Percentiles rank a stretch among this genome's conserved stretches.
These are phyloP conservation scores for Denticeps clupeoides DNA, from an alignment of 2,797 vertebrate species.

Conservation along the genomic window DNA sequence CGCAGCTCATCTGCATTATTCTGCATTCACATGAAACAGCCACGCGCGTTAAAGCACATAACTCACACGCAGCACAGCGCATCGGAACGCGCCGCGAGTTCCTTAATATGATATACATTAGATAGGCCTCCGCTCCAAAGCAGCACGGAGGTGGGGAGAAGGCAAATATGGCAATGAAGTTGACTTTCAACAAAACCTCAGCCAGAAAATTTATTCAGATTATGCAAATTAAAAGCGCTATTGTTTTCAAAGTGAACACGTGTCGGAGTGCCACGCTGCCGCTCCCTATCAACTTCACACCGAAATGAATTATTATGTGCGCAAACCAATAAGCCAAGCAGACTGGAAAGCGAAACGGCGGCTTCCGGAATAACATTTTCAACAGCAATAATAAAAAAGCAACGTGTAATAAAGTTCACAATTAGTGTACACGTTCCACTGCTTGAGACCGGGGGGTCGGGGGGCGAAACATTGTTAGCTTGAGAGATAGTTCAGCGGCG, in stretches of 20 bases:
- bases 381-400: slow-evolving; percentile 55
- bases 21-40: slow-evolving; percentile 43
- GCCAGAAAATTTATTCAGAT: slow-evolving; percentile 75
- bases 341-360: slow-evolving; percentile 59
- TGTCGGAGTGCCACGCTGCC: slow-evolving; percentile 57
- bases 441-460: slow-evolving; percentile 46
- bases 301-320: slow-evolving; percentile 56
- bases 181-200: slow-evolving; percentile 67
- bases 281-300: slow-evolving; percentile 45
- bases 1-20: slow-evolving; percentile 78
- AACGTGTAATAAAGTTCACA: slow-evolving; percentile 70
- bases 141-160: slow-evolving; percentile 24
- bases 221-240: slow-evolving; percentile 66
- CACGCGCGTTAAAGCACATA: slow-evolving; percentile 23
- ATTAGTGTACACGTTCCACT: slow-evolving; percentile 66
- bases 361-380: slow-evolving; percentile 39
- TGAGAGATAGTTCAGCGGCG: slow-evolving; percentile 40
- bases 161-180: slow-evolving; percentile 67
- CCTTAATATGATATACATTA: slow-evolving; percentile 11
- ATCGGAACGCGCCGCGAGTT: too few relatives aligned
- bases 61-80: background rate
- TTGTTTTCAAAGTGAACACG: slow-evolving; percentile 72
- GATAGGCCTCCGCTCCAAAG: slow-evolving; percentile 7
- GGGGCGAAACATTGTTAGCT: slow-evolving; percentile 29
- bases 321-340: slow-evolving; percentile 54